A percentile compares a stretch with the other conserved stretches of the same genome.
phyloP scores from a whole-genome alignment of 1,140 invertebrate species.

The Neuroterus valhalla region DNA sequence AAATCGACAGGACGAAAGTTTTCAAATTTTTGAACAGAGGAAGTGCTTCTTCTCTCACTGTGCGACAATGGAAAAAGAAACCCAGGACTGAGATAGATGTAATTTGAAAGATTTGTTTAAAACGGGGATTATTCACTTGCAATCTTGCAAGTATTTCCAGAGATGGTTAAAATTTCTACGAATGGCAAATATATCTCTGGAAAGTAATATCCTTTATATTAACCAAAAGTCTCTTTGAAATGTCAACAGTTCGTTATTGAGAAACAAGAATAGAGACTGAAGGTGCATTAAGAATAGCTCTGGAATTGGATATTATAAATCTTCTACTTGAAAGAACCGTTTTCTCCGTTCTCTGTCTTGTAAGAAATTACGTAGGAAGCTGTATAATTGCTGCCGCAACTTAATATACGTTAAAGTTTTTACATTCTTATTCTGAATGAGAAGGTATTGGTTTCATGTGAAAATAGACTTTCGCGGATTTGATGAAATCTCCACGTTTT shows the following conservation, averaged over 20 bases:
- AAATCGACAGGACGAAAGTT: no score
- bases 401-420: no score
- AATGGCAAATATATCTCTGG: neutral
- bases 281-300: constrained; percentile 47
- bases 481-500: no score
- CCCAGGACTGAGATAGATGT: no score
- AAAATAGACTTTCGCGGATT: no score
- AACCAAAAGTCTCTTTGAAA: constrained; percentile 42
- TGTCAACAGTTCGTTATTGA: constrained; percentile 43
- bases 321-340: neutral
- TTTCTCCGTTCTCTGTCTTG: neutral
- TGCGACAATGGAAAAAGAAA: no score
- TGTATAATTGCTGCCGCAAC: no score
- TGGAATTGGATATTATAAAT: constrained; percentile 49
- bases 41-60: no score
- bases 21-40: no score
- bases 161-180: neutral
- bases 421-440: no score
- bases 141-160: neutral
- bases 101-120: neutral
- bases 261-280: constrained; percentile 41
- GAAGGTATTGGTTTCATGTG: no score
- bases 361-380: no score
- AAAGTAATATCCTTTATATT: constrained; percentile 45
- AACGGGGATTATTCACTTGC: neutral